phyloP scores from a whole-genome alignment of 2,113 vertebrate species.

The Gopherus flavomarginatus region DNA sequence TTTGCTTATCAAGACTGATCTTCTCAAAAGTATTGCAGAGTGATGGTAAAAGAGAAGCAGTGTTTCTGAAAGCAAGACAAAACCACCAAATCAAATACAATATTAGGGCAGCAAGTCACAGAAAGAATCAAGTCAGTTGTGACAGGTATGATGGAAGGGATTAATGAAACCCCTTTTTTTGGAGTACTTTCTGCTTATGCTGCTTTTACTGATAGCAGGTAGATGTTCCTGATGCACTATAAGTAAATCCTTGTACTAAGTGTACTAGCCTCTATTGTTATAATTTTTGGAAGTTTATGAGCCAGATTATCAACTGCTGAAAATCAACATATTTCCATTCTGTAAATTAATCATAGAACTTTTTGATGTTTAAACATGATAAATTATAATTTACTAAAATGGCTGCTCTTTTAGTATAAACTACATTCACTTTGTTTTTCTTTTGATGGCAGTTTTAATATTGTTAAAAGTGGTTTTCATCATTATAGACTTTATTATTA shows the following conservation, averaged over 20 bases:
- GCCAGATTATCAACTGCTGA: not conserved
- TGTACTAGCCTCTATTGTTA: not conserved
- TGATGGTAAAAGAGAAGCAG: not conserved
- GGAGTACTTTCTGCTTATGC: not conserved
- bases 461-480: constrained; percentile 11
- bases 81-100: not conserved
- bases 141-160: not conserved
- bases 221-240: not conserved
- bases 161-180: not conserved
- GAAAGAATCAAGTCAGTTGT: not conserved
- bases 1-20: not conserved
- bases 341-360: not conserved
- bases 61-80: not conserved
- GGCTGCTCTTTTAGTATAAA: not conserved
- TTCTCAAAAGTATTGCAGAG: not conserved
- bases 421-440: not conserved
- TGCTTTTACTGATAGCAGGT: not conserved
- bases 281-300: not conserved
- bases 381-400: not conserved
- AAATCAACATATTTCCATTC: not conserved
- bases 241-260: not conserved
- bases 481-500: not conserved
- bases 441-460: constrained; percentile 19
- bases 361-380: not conserved
- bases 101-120: not conserved